Base-by-base conservation (phyloP, 2,888 invertebrate species). In the Spilarctia lutea region DNA sequence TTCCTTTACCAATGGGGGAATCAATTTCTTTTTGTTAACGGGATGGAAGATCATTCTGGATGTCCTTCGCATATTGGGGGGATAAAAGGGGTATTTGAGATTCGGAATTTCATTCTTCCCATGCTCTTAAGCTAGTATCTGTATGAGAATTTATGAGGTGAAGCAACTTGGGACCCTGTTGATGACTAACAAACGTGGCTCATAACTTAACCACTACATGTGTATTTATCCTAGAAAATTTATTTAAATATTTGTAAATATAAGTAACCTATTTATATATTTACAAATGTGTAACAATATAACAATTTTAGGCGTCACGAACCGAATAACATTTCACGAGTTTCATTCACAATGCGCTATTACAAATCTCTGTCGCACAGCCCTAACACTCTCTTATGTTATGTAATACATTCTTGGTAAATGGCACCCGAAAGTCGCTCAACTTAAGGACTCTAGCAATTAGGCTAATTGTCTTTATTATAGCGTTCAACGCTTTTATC, bases 391-490 rank as follows among this genome's bases (percentile, higher is more conserved):
- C 81, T 84, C 83, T 78, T 78, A 81, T 82, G 86, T 88, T 88
- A 89, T 85, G 83, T 86, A 87, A 89, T 90, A 89, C 86, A 86
- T 88, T 85, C 84, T 78, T 82, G 79, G 83, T 85, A 85, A 89
- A 91, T 90, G 91, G 87, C 88, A 83, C 86, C 88, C 87, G 87
- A 89, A 90, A 88, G 87, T 86, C 89, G 86, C 88, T 87, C 85
- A 83, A 88, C 85, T 89, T 88, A 86, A 89, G 86, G 86, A 86
- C 87, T 87, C 78, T 75, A 86, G 88, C 89, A 92, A 93, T 93
- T 94, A 90, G 83, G 79, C 85, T 91, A 93, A 93, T 93, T 92
- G 91, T 89, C 89, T 90, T 91, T 90, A 91, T 91, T 91, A 91
- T 88, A 87, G 66, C 87, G 87, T 88, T 88, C 89, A 91, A 84